Percentiles rank a stretch among this genome's conserved stretches.
phyloP scores from a whole-genome alignment of 2,797 vertebrate species.

The Protosalanx chinensis region DNA sequence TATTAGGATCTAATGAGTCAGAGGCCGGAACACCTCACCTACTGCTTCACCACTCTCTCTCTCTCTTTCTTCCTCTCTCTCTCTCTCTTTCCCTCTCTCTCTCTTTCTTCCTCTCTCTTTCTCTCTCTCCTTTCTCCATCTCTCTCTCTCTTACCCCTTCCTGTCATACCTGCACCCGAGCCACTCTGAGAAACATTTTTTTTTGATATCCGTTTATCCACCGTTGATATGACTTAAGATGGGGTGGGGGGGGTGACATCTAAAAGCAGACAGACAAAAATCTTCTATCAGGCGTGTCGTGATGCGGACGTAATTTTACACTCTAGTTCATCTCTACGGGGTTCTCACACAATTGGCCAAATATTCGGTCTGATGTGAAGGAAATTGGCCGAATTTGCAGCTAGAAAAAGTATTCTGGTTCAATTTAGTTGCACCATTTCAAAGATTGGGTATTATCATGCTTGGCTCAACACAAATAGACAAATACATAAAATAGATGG shows the following conservation, averaged over 20 bases:
- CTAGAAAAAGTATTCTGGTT: too few relatives aligned
- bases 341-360: not conserved
- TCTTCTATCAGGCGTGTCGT: not conserved
- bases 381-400: too few relatives aligned
- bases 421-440: too few relatives aligned
- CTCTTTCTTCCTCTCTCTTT: not conserved
- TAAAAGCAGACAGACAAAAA: not conserved
- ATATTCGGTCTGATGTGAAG: not conserved
- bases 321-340: conserved; percentile 15
- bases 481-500: too few relatives aligned
- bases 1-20: not conserved
- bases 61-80: not conserved
- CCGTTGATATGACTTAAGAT: too few relatives aligned
- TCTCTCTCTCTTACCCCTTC: not conserved
- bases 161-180: not conserved
- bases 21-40: not conserved
- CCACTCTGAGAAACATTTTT: too few relatives aligned
- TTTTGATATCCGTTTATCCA: too few relatives aligned
- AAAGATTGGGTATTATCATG: too few relatives aligned
- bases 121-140: not conserved
- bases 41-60: not conserved
- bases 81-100: not conserved
- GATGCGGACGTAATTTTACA: conserved; percentile 14
- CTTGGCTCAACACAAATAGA: too few relatives aligned
- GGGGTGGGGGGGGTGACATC: too few relatives aligned